Conservation (phyloP, 1,140 invertebrate genomes). For the Drosophila murphyi region DNA sequence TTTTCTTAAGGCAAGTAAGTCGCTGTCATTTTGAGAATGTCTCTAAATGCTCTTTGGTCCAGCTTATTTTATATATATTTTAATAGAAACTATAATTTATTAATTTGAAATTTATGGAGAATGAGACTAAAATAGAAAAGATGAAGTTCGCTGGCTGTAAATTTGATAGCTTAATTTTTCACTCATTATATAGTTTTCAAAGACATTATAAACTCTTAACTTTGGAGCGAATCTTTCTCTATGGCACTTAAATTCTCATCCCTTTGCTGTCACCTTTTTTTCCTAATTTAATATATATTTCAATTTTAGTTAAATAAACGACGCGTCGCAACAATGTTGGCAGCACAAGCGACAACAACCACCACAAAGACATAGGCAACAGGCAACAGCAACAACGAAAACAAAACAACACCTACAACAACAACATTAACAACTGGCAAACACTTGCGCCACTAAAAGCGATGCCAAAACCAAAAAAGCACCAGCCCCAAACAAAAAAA, state of each 20-base stretch:
- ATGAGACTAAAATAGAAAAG: too few species aligned
- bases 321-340: slow-evolving; percentile 13
- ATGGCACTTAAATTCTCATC: neutral
- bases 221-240: neutral
- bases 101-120: too few species aligned
- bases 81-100: too few species aligned
- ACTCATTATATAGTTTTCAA: neutral
- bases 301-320: slow-evolving; percentile 76
- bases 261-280: slow-evolving; percentile 26
- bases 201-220: neutral
- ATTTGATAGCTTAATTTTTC: too few species aligned
- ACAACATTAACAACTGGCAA: slow-evolving; percentile 29
- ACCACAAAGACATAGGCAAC: slow-evolving; percentile 3
- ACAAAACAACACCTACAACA: slow-evolving; percentile 30
- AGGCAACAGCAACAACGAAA: slow-evolving; percentile 31
- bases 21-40: too few species aligned
- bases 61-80: too few species aligned
- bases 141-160: too few species aligned
- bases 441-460: slow-evolving; percentile 42
- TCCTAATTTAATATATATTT: slow-evolving; percentile 80
- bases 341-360: slow-evolving; percentile 32
- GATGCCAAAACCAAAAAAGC: slow-evolving; percentile 14
- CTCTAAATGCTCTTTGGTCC: too few species aligned
- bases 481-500: neutral
- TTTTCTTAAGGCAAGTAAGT: too few species aligned